These are phyloP conservation scores for Agrotis puta DNA, from an alignment of 2,888 invertebrate species.

Conservation along the genomic window DNA sequence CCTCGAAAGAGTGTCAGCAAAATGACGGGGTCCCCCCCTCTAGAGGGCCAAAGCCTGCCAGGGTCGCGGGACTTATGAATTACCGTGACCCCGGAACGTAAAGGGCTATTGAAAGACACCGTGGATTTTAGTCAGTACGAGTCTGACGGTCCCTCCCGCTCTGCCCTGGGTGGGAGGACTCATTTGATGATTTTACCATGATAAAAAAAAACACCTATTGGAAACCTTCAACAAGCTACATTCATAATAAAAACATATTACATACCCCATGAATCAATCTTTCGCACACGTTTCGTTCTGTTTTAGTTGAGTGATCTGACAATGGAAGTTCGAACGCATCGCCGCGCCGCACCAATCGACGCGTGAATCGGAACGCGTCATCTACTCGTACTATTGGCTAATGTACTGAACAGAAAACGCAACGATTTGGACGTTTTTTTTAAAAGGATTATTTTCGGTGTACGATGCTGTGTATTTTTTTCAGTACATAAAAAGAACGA, in stretches of 20 bases:
- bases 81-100: too few relatives aligned
- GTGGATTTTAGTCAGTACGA: too few relatives aligned
- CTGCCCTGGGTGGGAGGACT: too few relatives aligned
- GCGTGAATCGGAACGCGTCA: slow-evolving; percentile 62
- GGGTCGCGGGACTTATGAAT: too few relatives aligned
- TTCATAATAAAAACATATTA: slow-evolving; percentile 42
- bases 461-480: background rate
- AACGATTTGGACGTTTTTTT: slow-evolving; percentile 51
- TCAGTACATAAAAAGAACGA: too few relatives aligned
- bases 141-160: too few relatives aligned
- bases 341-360: slow-evolving; percentile 49
- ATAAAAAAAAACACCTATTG: too few relatives aligned
- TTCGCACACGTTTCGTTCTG: slow-evolving; percentile 55
- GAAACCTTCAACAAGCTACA: background rate
- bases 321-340: slow-evolving; percentile 62
- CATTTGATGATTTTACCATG: too few relatives aligned
- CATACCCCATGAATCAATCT: slow-evolving; percentile 61
- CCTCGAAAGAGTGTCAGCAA: too few relatives aligned
- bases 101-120: too few relatives aligned
- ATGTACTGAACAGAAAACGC: slow-evolving; percentile 64
- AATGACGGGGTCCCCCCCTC: too few relatives aligned
- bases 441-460: slow-evolving; percentile 45
- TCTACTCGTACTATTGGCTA: slow-evolving; percentile 60
- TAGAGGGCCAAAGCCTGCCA: too few relatives aligned
- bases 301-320: slow-evolving; percentile 59